phyloP scores from a whole-genome alignment of 2,888 invertebrate genomes.

The Dorcus hopei region DNA sequence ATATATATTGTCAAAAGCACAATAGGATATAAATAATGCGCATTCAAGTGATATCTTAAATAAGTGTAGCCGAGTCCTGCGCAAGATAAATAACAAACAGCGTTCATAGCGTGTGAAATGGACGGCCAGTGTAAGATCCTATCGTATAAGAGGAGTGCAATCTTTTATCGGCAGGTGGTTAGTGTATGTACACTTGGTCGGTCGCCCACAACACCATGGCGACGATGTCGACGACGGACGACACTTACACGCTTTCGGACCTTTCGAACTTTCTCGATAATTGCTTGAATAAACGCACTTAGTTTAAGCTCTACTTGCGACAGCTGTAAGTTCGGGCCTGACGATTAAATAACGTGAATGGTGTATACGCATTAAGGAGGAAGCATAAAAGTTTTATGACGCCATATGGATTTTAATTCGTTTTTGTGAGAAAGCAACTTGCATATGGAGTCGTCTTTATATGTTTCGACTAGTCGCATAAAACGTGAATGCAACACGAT shows the following conservation, averaged over 20 bases:
- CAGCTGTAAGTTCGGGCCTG: not conserved
- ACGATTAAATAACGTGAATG: not conserved
- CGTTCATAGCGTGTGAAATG: conserved; percentile 37
- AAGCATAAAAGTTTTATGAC: conserved; percentile 8
- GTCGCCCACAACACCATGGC: conserved; percentile 27
- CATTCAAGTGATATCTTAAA: conserved; percentile 39
- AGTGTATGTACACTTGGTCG: conserved; percentile 2
- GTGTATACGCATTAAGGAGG: conserved; percentile 1
- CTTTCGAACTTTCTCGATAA: conserved; percentile 17
- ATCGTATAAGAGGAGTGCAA: conserved; percentile 35
- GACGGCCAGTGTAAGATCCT: conserved; percentile 35
- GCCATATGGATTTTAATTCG: conserved; percentile 2
- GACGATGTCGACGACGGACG: not conserved
- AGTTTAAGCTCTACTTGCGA: conserved; percentile 8
- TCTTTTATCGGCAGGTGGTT: conserved; percentile 41
- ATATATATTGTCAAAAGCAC: conserved; percentile 27
- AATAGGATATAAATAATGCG: conserved; percentile 35
- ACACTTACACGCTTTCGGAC: conserved; percentile 19
- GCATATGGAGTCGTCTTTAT: not conserved
- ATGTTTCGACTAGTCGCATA: too few relatives aligned
- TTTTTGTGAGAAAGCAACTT: conserved; percentile 3
- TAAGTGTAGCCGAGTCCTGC: conserved; percentile 32
- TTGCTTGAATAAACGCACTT: conserved; percentile 19
- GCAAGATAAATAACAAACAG: conserved; percentile 32
- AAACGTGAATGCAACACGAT: too few relatives aligned